Conservation (phyloP, 2,113 vertebrate species). For the Sciurus niger region DNA sequence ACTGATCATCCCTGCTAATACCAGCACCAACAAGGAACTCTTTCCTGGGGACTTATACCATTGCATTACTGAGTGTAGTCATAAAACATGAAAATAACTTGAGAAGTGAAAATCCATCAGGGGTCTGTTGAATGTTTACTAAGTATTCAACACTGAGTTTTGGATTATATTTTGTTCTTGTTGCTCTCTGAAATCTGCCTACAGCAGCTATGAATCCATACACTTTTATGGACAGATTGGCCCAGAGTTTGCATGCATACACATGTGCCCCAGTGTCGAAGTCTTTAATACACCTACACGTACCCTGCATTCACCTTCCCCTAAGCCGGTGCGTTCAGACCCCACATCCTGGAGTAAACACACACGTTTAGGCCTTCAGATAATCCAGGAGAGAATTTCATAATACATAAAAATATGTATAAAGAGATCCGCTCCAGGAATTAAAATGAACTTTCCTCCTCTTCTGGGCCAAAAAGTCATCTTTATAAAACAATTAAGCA, state of each 20-base stretch:
- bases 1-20: neutral
- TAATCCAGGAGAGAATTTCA: neutral
- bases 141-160: neutral
- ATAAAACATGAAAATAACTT: neutral
- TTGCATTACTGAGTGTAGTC: neutral
- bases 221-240: neutral
- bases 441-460: neutral
- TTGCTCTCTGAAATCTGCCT: neutral
- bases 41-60: neutral
- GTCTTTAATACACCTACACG: rapidly evolving
- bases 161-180: neutral
- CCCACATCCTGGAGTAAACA: neutral
- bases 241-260: rapidly evolving
- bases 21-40: neutral
- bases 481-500: slow-evolving; percentile 53
- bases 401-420: neutral
- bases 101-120: neutral
- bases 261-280: rapidly evolving
- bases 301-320: neutral
- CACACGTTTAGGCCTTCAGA: neutral
- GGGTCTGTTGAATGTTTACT: neutral
- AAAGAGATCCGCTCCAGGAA: neutral
- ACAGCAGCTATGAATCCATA: rapidly evolving
- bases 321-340: neutral
- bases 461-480: slow-evolving; percentile 21